Base-by-base conservation (phyloP, 2,888 invertebrate genomes). In the Nezara viridula region DNA sequence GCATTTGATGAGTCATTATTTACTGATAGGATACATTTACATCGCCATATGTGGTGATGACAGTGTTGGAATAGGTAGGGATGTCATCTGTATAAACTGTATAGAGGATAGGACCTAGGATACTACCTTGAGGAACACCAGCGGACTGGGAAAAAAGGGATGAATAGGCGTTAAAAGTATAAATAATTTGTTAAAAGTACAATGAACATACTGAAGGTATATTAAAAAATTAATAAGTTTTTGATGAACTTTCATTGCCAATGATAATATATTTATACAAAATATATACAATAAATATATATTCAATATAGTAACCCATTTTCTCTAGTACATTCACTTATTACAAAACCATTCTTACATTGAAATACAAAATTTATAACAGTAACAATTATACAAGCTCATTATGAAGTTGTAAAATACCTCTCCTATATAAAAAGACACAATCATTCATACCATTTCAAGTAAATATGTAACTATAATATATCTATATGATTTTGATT, bases 381-480 rank as follows among this genome's bases (percentile, higher is more conserved):
- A 81, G 81, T 81, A 81, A 81, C 44, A 81, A 81, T 81, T 44
- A 81, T 81, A 81, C 81, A 81, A 81, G 81, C 81, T 81, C 81
- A 81, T 81, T 81, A n/a, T 81, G 81, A 44, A 81, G 44, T 81
- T 81, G 40, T 40, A 44, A 81, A 44, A 81, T 81, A 81, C 66
- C 66, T 81, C 81, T 81, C 44, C 81, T 81, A 81, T 81, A 81
- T 21, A 44, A 81, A 81, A 81, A 44, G 81, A 44, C 44, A 44
- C 81, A 81, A 40, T 81, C 81, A 81, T 81, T 81, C 81, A 44
- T 81, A 44, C 81, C 81, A 44, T 44, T 81, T n/a, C 81, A 81
- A 81, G 81, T 81, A 81, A 81, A 81, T n/a, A 81, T 81, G 81
- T 81, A 81, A 81, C 81, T 81, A 81, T 81, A 81, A 81, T 24